These are phyloP conservation scores for Hyperopisus bebe DNA, from an alignment of 2,113 vertebrate genomes.

Conservation along the genomic window DNA sequence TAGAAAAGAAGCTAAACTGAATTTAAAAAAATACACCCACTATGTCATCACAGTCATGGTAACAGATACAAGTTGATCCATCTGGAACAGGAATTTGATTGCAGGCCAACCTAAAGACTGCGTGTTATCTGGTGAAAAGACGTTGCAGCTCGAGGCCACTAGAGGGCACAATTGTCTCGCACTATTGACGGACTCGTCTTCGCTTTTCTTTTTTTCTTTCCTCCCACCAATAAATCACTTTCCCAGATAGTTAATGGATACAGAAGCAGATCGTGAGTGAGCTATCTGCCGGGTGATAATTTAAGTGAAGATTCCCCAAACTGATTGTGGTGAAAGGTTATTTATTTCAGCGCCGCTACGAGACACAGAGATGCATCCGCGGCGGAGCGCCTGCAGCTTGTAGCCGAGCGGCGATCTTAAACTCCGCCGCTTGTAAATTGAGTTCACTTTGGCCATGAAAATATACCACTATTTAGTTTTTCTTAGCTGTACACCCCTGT, in stretches of 20 bases:
- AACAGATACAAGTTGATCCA: neutral
- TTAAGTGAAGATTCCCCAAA: constrained; percentile 69
- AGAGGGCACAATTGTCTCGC: constrained; percentile 70
- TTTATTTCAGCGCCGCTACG: constrained; percentile 72
- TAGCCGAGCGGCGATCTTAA: constrained; percentile 60
- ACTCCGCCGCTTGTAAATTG: constrained; percentile 63
- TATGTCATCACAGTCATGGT: neutral
- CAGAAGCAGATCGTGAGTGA: constrained; percentile 73
- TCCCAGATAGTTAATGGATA: constrained; percentile 67
- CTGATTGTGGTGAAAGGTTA: constrained; percentile 73
- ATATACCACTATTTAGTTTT: constrained; percentile 58
- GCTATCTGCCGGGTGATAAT: constrained; percentile 70
- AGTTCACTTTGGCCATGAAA: constrained; percentile 67
- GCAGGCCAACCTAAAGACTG: neutral
- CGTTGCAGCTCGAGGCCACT: constrained; percentile 38
- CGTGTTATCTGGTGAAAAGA: neutral
- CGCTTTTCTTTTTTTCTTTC: constrained; percentile 42
- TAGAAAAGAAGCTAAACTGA: neutral
- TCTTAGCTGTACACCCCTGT: constrained; percentile 62
- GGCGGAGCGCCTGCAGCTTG: constrained; percentile 61
- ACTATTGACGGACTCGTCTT: constrained; percentile 29
- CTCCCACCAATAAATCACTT: constrained; percentile 69
- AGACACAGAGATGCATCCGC: constrained; percentile 62
- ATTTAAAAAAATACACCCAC: neutral
- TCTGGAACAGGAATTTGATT: neutral